A percentile compares a stretch with the other conserved stretches of the same genome.
These are phyloP conservation scores for Rostratula benghalensis DNA, from an alignment of 2,113 vertebrate genomes.

Conservation along the genomic window DNA sequence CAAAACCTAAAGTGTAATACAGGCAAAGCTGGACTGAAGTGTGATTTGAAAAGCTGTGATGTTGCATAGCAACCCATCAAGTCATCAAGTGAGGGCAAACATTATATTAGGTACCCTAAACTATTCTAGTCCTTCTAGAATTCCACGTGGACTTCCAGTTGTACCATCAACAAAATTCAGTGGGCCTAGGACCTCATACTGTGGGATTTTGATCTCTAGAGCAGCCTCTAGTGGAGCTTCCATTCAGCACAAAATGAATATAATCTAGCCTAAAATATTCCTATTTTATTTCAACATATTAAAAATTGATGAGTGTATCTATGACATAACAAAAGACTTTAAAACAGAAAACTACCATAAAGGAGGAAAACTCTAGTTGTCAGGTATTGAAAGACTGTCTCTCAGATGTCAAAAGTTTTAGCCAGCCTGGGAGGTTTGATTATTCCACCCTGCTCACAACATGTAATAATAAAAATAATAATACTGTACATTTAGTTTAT, in stretches of 20 bases:
- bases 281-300: not conserved
- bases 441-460: not conserved
- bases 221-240: not conserved
- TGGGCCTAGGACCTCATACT: not conserved
- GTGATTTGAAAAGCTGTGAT: not conserved
- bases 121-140: not conserved
- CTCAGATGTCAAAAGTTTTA: not conserved
- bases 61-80: not conserved
- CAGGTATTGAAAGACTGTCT: not conserved
- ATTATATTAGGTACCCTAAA: not conserved
- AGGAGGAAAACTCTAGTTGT: not conserved
- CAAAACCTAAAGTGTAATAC: not conserved
- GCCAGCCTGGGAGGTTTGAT: not conserved
- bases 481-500: not conserved
- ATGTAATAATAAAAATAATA: not conserved
- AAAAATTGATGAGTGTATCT: not conserved
- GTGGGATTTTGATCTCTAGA: not conserved
- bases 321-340: not conserved
- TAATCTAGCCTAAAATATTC: not conserved
- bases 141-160: not conserved
- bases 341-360: not conserved
- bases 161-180: rapidly evolving
- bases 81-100: not conserved
- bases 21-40: not conserved
- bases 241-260: not conserved